Conservation (phyloP, 1,140 invertebrate genomes). For the Colletes latitarsis region DNA sequence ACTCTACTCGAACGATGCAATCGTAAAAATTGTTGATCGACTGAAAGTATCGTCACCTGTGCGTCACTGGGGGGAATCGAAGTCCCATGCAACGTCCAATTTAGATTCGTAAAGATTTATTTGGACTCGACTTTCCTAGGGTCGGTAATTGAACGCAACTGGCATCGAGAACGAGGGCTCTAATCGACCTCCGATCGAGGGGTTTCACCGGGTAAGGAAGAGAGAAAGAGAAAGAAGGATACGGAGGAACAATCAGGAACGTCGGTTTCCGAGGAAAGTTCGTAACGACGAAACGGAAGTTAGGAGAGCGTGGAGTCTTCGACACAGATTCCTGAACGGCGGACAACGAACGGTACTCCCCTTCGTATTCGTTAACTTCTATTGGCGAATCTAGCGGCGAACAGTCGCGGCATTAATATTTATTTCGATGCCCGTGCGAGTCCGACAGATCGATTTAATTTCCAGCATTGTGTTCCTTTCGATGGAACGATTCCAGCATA, state of each 20-base stretch:
- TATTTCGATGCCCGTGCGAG: conserved; percentile 37
- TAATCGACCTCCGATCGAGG: background rate
- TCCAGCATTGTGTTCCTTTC: conserved; percentile 32
- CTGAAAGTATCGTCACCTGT: too few species aligned
- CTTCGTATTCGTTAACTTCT: conserved; percentile 48
- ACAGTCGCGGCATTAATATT: conserved; percentile 58
- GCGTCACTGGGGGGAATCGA: too few species aligned
- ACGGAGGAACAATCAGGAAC: background rate
- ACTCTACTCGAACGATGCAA: too few species aligned
- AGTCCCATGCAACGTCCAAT: too few species aligned
- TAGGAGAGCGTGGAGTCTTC: conserved; percentile 47
- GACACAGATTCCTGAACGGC: conserved; percentile 37
- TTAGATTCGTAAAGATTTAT: background rate
- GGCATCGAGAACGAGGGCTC: background rate
- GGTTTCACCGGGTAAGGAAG: background rate
- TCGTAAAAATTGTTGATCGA: background rate
- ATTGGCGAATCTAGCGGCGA: conserved; percentile 56
- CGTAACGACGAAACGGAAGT: conserved; percentile 48
- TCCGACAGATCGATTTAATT: conserved; percentile 20
- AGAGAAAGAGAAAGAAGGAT: background rate
- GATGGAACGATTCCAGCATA: background rate
- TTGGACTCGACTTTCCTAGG: background rate
- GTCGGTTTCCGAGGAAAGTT: conserved; percentile 39
- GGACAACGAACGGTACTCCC: conserved; percentile 53
- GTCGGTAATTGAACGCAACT: background rate